phyloP scores from a whole-genome alignment of 2,797 vertebrate species.

The Vireo griseus region DNA sequence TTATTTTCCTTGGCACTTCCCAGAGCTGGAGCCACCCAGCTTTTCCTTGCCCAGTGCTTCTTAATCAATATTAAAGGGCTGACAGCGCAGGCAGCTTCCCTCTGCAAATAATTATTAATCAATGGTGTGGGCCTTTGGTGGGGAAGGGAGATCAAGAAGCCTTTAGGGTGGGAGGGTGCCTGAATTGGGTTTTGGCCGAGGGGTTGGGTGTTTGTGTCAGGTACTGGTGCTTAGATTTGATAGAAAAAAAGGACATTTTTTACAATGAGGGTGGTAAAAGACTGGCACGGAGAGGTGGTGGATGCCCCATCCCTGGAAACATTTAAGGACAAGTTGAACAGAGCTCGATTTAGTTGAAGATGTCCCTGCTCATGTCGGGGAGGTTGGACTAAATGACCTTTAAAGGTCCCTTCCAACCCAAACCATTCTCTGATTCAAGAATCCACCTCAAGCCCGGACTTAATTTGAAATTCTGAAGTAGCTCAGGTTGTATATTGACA shows the following conservation, averaged over 20 bases:
- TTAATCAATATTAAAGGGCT: conserved; percentile 30
- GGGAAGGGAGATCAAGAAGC: neutral
- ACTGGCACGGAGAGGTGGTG: neutral
- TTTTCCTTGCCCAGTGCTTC: neutral
- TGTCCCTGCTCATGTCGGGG: neutral
- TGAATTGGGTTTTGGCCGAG: neutral
- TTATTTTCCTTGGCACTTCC: conserved; percentile 53
- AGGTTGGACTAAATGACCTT: neutral
- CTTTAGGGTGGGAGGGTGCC: neutral
- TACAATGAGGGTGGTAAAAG: neutral
- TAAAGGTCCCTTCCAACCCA: neutral
- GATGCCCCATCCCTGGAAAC: neutral
- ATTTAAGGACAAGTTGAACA: neutral
- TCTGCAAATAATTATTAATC: conserved; percentile 2
- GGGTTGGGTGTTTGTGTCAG: neutral
- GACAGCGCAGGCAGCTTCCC: neutral
- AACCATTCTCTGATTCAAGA: neutral
- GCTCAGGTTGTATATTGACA: neutral
- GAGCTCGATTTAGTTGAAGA: neutral
- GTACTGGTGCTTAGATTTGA: neutral
- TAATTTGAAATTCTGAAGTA: neutral
- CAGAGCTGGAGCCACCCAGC: neutral
- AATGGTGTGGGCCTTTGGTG: neutral
- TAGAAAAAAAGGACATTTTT: neutral
- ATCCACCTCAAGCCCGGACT: neutral